Evolutionary conservation across 2,888 invertebrate species (phyloP).

Genomic region (Papilio elwesi): DNA sequence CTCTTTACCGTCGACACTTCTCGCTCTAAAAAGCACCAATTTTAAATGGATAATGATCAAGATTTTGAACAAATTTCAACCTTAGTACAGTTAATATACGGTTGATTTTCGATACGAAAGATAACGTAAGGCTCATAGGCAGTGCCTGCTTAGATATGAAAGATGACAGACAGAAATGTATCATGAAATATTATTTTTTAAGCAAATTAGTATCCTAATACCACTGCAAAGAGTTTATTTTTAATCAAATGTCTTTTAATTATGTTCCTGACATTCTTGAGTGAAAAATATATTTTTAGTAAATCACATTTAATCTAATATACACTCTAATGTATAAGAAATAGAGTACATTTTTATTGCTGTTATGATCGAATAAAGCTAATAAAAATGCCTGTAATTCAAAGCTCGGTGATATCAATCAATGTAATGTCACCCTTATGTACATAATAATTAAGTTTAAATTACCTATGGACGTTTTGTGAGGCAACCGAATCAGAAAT

Average conservation of each 20-base stretch:
- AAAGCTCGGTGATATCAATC: background rate
- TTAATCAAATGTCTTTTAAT: slow-evolving; percentile 3
- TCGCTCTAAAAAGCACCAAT: slow-evolving; percentile 23
- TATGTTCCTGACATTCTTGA: slow-evolving; percentile 11
- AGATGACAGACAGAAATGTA: background rate
- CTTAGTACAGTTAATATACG: background rate
- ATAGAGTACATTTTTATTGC: slow-evolving; percentile 5
- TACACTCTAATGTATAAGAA: background rate
- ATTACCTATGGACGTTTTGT: background rate
- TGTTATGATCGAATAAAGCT: background rate
- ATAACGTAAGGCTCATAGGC: slow-evolving; percentile 9
- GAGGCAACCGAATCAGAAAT: slow-evolving; percentile 26
- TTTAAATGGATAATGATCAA: slow-evolving; percentile 16
- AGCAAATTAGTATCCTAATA: slow-evolving; percentile 13
- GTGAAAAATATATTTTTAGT: slow-evolving; percentile 24
- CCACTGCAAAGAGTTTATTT: background rate
- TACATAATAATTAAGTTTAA: background rate
- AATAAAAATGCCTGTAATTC: slow-evolving; percentile 1
- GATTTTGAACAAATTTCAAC: background rate
- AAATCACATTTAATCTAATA: background rate
- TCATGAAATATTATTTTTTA: slow-evolving; percentile 1
- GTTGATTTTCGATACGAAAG: background rate
- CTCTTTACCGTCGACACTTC: slow-evolving; percentile 29
- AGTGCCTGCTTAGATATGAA: slow-evolving; percentile 27
- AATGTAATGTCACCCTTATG: slow-evolving; percentile 19